Base-by-base conservation (phyloP, 2,113 vertebrate genomes). In the Lipophrys pholis region DNA sequence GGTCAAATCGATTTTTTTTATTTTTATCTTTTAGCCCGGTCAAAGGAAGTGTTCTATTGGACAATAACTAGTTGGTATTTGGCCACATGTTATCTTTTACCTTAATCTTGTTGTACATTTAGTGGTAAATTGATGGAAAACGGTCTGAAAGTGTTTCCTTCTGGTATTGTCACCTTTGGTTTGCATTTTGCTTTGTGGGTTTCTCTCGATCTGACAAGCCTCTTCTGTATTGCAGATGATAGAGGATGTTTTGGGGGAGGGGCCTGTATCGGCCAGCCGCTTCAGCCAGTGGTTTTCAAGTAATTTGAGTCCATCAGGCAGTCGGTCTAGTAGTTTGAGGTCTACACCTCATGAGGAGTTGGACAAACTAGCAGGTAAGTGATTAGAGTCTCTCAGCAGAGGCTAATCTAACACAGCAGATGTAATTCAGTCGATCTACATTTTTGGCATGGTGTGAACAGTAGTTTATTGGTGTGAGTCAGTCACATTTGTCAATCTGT, bases 331-430 rank as follows among this genome's bases (percentile, higher is more conserved):
- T 88, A 99, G 98, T 83, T 91, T 98, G 59, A 95, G 97, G 65
- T 99, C 97, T 40, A 99, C 97, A 7, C 97, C 97, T 4, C 97
- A 99, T 1, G 98, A 99, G 84, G 98, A 99, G 17, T 88, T 99
- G 72, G 97, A 99, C 88, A 97, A 95, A 85, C 92, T 99, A 35
- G 96, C 97, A 94, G 97, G 98, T 98, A 94, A 92, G 62, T 45
- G 0, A 56, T 30, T 30, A 30, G 21, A 30, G 2, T 30, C 21
- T 30, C 21, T 30, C 21, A 30, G 4, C 21, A 30, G 21, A 30
- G 21, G 21, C 21, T 30, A 30, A 30, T 30, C 21, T 30, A 30
- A 30, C 21, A 30, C 21, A 30, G 21, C 21, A 30, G 21, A 30
- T 30, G 21, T 4, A 30, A 30, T 30, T 30, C 21, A 30, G 21